Base-by-base conservation (phyloP, 2,888 invertebrate species). In the Arge pagana region DNA sequence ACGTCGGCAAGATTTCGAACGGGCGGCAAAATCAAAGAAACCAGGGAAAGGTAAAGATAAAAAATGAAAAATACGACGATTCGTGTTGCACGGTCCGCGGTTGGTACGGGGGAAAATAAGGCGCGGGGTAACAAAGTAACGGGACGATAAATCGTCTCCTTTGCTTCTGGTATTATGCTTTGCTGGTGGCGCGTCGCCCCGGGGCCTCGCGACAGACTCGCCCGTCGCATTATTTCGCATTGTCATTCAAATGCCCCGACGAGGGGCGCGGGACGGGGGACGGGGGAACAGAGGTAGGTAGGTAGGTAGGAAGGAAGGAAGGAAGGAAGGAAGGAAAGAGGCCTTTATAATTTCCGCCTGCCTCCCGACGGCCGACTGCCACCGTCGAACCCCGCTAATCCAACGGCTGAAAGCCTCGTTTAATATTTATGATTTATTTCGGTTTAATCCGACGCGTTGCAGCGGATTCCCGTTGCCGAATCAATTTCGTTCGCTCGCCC, bases 391-490 rank as follows among this genome's bases (percentile, higher is more conserved):
- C 52, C 72, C 68, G 66, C 63, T 72, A 73, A 76, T 74, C 70
- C 68, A 66, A 52, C 59, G 64, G 66, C 65, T 67, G 68, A 70
- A 72, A 72, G 72, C 70, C 72, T 74, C 74, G 71, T 75, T 76
- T 74, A 74, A 75, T 76, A 76, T 76, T 76, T 76, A 75, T 75
- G 75, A 75, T 75, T 76, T 74, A 76, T 76, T 73, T 74, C 70
- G 66, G 68, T 74, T 75, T 74, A 73, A 74, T 73, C 70, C 69
- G 68, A 70, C 68, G 73, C 65, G 71, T 70, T n/a, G n/a, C 72
- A 73, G 71, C 70, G 66, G 67, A 67, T 61, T 56, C 55, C 59
- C 60, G 58, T 67, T 66, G 65, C 23, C 31, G 45, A n/a, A n/a
- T n/a, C n/a, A n/a, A n/a, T n/a, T n/a, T n/a, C n/a, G n/a, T n/a